Evolutionary conservation across 1,140 invertebrate genomes (phyloP), one percentile per base, ranked within the genome.

Genomic region (Drosophila dunni): DNA sequence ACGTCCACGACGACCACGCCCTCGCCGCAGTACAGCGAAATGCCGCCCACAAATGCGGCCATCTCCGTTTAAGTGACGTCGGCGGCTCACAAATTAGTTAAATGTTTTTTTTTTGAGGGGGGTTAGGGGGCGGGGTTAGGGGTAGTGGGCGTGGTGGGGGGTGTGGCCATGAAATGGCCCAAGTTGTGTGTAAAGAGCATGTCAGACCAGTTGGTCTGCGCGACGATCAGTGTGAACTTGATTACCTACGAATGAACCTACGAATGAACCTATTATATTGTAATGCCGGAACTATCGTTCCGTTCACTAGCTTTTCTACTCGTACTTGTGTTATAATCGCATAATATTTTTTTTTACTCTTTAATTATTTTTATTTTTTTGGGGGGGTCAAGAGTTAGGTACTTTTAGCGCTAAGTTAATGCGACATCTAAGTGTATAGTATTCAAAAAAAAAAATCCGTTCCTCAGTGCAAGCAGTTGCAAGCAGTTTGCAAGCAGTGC

Each of bases 401-500:
- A 29, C 5, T 29, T 61, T 40, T 65, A 65, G 38, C 7, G 29
- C 13, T 60, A 67, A 53, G 40, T 17, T 75, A 79, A 69, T 64
- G 68, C 81, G 81, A 80, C 74, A 85, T 81, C 78, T 78, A 78
- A 70, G 70, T 80, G 82, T 86, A 85, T 57, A 86, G 82, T 86
- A 86, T 86, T 86, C 71, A 88, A 50, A 29, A 29, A 86, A 68
- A 88, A 50, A 29, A 29, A 86, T 74, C 83, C 82, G 83, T 88
- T 86, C 83, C 83, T 86, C 81, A 74, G 69, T 77, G 76, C 65
- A 75, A 46, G 29, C 50, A 53, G 53, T 56, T 53, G 58, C 72
- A 44, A 42, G 29, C 50, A 29, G 29, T 45, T 11, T 17, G 24
- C 11, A 51, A 33, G 50, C 54, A 10, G 36, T 61, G 42, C 7